A percentile compares a stretch with the other conserved stretches of the same genome.
phyloP scores from a whole-genome alignment of 2,797 vertebrate species.

The Anabas testudineus region DNA sequence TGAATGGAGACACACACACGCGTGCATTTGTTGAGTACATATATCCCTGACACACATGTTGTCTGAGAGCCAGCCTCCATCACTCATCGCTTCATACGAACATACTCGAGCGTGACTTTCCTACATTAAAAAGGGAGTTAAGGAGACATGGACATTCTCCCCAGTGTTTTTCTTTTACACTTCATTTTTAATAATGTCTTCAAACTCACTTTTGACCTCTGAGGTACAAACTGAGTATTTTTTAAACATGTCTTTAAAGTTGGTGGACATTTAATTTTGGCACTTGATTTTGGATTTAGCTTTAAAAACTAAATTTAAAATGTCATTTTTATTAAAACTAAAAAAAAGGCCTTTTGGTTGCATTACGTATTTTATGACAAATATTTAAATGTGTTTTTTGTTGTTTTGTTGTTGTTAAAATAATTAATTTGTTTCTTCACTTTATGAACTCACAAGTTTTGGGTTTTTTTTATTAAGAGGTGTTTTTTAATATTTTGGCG shows the following conservation, averaged over 20 bases:
- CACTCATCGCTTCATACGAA: slow-evolving; percentile 47
- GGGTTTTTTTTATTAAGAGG: too few relatives aligned
- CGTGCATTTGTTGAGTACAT: slow-evolving; percentile 23
- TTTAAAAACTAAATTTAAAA: too few relatives aligned
- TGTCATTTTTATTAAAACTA: too few relatives aligned
- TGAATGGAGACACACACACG: not conserved
- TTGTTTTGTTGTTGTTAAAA: too few relatives aligned
- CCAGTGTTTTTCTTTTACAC: not conserved
- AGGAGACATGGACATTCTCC: not conserved
- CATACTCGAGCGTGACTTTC: slow-evolving; percentile 24
- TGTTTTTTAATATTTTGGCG: too few relatives aligned
- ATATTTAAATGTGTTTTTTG: too few relatives aligned
- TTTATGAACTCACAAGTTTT: too few relatives aligned
- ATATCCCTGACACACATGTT: slow-evolving; percentile 21
- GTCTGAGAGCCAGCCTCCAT: slow-evolving; percentile 28
- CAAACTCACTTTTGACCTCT: slow-evolving; percentile 1
- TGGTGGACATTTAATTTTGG: too few relatives aligned
- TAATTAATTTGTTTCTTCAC: too few relatives aligned
- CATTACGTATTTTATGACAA: too few relatives aligned
- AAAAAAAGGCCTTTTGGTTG: too few relatives aligned
- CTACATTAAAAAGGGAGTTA: not conserved
- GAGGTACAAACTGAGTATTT: slow-evolving; percentile 5
- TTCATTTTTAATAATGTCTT: slow-evolving; percentile 27
- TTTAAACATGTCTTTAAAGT: not conserved
- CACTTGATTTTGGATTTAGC: too few relatives aligned